phyloP scores from a whole-genome alignment of 2,888 invertebrate species.

The Cephus pygmeus region DNA sequence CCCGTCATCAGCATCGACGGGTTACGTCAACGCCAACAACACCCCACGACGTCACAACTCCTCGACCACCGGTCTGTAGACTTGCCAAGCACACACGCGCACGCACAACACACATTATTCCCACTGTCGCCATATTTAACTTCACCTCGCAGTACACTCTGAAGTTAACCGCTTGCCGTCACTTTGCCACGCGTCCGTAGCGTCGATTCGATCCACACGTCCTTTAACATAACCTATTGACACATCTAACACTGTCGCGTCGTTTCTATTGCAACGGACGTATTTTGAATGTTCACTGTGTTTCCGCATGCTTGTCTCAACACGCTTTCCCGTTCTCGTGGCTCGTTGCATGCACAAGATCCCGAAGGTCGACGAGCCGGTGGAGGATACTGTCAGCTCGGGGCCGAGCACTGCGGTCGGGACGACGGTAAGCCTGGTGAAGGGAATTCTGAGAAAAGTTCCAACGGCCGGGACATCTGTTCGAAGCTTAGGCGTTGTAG shows the following conservation, averaged over 20 bases:
- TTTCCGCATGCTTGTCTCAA: slow-evolving; percentile 18
- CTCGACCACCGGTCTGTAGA: slow-evolving; percentile 61
- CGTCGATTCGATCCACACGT: too few relatives aligned
- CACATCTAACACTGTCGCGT: too few relatives aligned
- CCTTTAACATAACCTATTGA: too few relatives aligned
- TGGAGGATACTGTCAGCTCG: slow-evolving; percentile 47
- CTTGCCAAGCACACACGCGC: slow-evolving; percentile 12
- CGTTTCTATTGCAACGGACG: too few relatives aligned
- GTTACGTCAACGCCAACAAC: slow-evolving; percentile 32
- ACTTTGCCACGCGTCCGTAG: too few relatives aligned
- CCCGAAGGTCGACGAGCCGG: slow-evolving; percentile 41
- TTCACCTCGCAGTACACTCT: not conserved
- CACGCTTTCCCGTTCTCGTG: slow-evolving; percentile 1
- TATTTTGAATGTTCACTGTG: not conserved
- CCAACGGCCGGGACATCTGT: slow-evolving; percentile 45
- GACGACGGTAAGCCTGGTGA: slow-evolving; percentile 59
- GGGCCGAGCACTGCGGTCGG: slow-evolving; percentile 27
- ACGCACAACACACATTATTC: not conserved
- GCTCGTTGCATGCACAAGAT: slow-evolving; percentile 50
- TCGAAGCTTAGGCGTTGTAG: slow-evolving; percentile 49
- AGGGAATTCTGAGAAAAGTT: slow-evolving; percentile 31
- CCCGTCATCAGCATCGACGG: slow-evolving; percentile 39
- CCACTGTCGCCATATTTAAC: slow-evolving; percentile 25
- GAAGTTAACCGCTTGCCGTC: too few relatives aligned
- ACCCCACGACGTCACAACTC: slow-evolving; percentile 50